Evolutionary conservation across 2,888 invertebrate species (phyloP), one percentile per base, ranked within the genome.

Genomic region (Osmoderma eremita): DNA sequence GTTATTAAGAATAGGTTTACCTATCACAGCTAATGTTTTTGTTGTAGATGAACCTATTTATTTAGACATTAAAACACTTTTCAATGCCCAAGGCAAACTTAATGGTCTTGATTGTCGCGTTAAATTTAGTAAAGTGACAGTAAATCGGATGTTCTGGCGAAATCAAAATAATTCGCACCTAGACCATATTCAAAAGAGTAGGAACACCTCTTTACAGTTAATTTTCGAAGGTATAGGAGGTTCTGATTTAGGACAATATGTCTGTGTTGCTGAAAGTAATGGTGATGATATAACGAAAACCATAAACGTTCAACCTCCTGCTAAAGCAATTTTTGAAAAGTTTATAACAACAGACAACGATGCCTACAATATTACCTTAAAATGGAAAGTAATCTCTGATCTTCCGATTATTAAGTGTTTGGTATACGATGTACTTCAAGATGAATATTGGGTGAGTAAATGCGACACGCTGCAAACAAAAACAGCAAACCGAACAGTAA

Each of bases 11-110:
- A 30, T 5, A 30, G 10, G 10, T 30, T 10, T 30, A 30, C 5
- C 30, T 5, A 30, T 30, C 10, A 3, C 30, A 30, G 8, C 10
- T 53, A 53, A 54, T 58, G 2, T 42, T 56, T 18, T 58, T 58
- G 53, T 58, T 58, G 58, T 58, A 58, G 56, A 22, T 56, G 22
- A 39, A n/a, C 42, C 30, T 17, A 42, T 58, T 58, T 24, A 42
- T 58, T 24, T 58, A 58, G 42, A 45, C 5, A 58, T 45, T 24
- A 24, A 15, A 30, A 45, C 15, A 22, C 24, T 39, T 42, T 58
- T 42, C 45, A 24, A 18, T 22, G 8, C 3, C 1, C 22, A 45
- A 10, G 45, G 13, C 12, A 45, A 24, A 24, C 45, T 58, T 6
- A 30, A 13, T 15, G 17, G 13, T 2, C 24, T 58, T 15, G 17